phyloP scores from a whole-genome alignment of 2,797 vertebrate species.

The Gymnocypris eckloni region DNA sequence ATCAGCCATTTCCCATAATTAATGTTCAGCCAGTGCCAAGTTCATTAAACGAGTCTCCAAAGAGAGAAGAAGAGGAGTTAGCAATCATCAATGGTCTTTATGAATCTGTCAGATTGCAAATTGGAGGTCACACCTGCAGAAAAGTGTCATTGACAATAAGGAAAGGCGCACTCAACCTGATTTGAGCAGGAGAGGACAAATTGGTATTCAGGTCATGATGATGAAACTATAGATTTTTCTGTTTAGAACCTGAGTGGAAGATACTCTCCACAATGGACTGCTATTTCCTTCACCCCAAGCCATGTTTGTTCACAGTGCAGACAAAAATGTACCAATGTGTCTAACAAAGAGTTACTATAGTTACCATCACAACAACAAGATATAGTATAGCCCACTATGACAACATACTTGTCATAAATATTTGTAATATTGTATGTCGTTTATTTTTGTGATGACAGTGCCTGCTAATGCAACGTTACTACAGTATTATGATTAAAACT shows the following conservation, averaged over 20 bases:
- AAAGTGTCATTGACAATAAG: slow-evolving; percentile 30
- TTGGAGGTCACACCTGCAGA: slow-evolving; percentile 39
- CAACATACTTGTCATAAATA: neutral
- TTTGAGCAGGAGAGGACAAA: neutral
- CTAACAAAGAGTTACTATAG: neutral
- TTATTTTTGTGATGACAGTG: neutral
- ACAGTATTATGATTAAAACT: neutral
- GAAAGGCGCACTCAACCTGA: slow-evolving; percentile 31
- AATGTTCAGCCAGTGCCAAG: slow-evolving; percentile 32
- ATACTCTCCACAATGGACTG: neutral
- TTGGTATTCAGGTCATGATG: slow-evolving; percentile 1
- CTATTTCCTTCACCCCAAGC: slow-evolving; percentile 15
- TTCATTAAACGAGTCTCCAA: slow-evolving; percentile 41
- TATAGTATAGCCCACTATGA: neutral
- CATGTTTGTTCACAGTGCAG: slow-evolving; percentile 1
- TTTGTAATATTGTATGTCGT: neutral
- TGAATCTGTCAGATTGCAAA: slow-evolving; percentile 35
- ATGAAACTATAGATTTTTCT: neutral
- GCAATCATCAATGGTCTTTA: slow-evolving; percentile 33
- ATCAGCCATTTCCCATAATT: slow-evolving; percentile 39
- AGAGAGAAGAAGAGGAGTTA: slow-evolving; percentile 26
- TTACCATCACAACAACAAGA: neutral
- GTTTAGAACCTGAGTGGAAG: slow-evolving; percentile 5
- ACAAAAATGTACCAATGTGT: slow-evolving; percentile 13
- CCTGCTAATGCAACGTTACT: neutral